Conservation (phyloP, 2,113 vertebrate species). For the Empidonax alnorum region DNA sequence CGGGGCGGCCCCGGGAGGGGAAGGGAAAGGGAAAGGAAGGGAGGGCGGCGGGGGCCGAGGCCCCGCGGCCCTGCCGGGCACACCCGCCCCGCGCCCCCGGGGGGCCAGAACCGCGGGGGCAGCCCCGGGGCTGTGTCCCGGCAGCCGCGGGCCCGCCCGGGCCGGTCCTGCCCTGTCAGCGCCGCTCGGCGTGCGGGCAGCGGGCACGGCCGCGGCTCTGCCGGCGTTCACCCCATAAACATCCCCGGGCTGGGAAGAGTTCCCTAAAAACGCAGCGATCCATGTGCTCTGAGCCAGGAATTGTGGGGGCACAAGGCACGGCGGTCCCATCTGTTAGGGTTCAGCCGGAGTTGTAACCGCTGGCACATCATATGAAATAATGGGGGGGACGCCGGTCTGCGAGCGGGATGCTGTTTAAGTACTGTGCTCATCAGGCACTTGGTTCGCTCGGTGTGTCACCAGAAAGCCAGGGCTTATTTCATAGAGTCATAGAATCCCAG, state of each 20-base stretch:
- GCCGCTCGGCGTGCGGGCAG: background rate
- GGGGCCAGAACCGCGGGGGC: background rate
- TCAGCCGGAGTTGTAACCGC: fast-evolving
- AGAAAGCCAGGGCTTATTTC: background rate
- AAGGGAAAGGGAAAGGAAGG: background rate
- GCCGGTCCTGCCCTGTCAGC: background rate
- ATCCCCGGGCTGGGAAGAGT: fast-evolving
- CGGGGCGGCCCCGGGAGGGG: no score
- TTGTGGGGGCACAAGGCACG: fast-evolving
- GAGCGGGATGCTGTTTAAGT: fast-evolving
- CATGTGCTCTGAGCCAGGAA: fast-evolving
- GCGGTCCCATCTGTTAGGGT: fast-evolving
- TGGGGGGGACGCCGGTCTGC: no score
- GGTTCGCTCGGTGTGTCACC: background rate
- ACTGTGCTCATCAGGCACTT: fast-evolving
- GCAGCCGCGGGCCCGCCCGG: background rate
- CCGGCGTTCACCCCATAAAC: fast-evolving
- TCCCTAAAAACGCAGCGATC: fast-evolving
- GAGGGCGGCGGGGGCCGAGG: background rate
- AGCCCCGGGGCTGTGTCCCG: background rate
- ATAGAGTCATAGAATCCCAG: background rate
- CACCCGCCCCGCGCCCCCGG: no score
- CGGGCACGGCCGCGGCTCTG: background rate
- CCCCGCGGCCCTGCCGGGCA: no score
- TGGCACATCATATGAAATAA: fast-evolving